phyloP scores from a whole-genome alignment of 2,113 vertebrate species.

The Pachycephala philippinensis region DNA sequence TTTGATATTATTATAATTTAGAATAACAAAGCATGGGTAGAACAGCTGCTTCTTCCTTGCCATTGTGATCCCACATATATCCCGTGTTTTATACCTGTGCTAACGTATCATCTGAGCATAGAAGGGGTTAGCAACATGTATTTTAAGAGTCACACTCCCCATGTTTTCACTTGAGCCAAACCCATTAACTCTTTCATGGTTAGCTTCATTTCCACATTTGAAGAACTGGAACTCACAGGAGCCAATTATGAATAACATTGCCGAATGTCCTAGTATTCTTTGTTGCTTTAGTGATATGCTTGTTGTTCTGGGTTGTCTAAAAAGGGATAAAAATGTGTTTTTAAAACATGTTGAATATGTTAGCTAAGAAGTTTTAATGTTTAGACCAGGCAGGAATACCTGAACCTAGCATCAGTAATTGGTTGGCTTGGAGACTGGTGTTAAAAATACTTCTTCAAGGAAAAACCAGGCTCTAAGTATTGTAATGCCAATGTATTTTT shows the following conservation, averaged over 20 bases:
- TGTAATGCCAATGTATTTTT: neutral
- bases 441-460: neutral
- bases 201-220: neutral
- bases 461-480: neutral
- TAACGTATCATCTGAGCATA: neutral
- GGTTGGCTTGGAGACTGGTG: neutral
- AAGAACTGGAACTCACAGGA: neutral
- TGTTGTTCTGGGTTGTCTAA: neutral
- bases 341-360: neutral
- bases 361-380: neutral
- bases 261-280: neutral
- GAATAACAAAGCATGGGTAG: neutral
- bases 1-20: neutral
- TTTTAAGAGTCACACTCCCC: neutral
- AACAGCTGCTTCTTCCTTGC: neutral
- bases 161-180: neutral
- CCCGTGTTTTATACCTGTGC: neutral
- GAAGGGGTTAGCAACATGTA: neutral
- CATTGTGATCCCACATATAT: neutral
- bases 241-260: neutral
- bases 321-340: neutral
- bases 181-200: neutral
- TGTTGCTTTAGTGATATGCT: neutral
- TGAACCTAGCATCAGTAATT: neutral
- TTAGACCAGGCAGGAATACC: neutral